Evolutionary conservation across 1,140 invertebrate species (phyloP).

Genomic region (Eupristina koningsbergeri): DNA sequence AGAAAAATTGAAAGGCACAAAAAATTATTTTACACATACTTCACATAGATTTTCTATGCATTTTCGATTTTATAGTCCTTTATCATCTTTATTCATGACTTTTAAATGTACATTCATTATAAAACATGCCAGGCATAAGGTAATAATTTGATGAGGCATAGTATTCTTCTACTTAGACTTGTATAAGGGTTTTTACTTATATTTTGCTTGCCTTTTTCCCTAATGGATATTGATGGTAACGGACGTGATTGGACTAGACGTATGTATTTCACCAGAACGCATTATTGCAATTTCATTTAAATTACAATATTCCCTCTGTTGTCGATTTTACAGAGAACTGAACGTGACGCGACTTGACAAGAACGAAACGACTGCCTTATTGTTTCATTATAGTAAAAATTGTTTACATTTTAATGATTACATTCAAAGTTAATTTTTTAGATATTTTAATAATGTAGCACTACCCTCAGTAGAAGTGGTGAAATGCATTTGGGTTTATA

Average conservation of each 20-base stretch:
- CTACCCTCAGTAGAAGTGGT: too few relatives aligned
- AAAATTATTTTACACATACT: too few relatives aligned
- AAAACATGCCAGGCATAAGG: background rate
- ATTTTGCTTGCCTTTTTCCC: background rate
- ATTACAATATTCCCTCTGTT: constrained; percentile 59
- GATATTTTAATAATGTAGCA: too few relatives aligned
- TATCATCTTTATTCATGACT: too few relatives aligned
- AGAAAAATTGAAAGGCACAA: too few relatives aligned
- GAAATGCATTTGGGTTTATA: too few relatives aligned
- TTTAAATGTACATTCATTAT: too few relatives aligned
- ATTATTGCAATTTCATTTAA: constrained; percentile 63
- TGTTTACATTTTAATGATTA: background rate
- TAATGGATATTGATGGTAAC: constrained; percentile 58
- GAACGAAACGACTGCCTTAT: background rate
- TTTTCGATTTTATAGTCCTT: too few relatives aligned
- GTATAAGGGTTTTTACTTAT: background rate
- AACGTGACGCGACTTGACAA: constrained; percentile 61
- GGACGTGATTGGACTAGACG: constrained; percentile 58
- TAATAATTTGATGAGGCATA: background rate
- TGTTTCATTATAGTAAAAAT: background rate
- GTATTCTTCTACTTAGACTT: background rate
- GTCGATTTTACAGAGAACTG: constrained; percentile 56
- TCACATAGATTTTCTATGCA: too few relatives aligned
- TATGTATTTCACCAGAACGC: constrained; percentile 55
- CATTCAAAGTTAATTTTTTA: too few relatives aligned